These are phyloP conservation scores for Julus scanicus DNA, from an alignment of 2,888 invertebrate species.

Conservation along the genomic window DNA sequence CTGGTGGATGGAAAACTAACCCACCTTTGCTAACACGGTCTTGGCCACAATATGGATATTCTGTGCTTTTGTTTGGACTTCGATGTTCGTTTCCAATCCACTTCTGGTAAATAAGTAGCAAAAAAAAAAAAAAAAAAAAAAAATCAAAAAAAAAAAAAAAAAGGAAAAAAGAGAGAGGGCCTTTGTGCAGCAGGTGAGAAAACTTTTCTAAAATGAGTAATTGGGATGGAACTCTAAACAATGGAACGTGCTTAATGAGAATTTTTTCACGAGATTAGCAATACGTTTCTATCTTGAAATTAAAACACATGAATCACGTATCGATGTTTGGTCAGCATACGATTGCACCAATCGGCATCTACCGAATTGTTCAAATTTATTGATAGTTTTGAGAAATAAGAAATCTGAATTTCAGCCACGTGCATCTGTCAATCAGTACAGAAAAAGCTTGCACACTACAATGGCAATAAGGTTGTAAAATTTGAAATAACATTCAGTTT, in stretches of 20 bases:
- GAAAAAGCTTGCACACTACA: too few relatives aligned
- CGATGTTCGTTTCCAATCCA: neutral
- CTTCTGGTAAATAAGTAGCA: neutral
- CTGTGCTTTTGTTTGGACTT: neutral
- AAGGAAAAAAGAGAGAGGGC: neutral
- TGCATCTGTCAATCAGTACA: too few relatives aligned
- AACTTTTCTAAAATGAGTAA: neutral
- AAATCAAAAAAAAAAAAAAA: neutral
- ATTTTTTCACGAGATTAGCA: neutral
- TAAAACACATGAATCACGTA: neutral
- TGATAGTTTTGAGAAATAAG: too few relatives aligned
- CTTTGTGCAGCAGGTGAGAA: neutral
- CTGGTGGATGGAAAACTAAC: conserved; percentile 10
- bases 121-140: too few relatives aligned
- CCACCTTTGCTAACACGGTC: neutral
- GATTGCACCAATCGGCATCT: neutral
- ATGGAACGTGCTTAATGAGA: neutral
- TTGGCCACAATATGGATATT: neutral
- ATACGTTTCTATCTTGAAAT: neutral
- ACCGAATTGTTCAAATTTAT: neutral
- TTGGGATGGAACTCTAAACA: neutral
- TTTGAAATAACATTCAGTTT: too few relatives aligned
- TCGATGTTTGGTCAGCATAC: neutral
- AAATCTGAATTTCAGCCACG: too few relatives aligned
- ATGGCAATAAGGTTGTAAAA: too few relatives aligned